Conservation (phyloP, 2,888 invertebrate genomes). For the Osedax fenrisi region DNA sequence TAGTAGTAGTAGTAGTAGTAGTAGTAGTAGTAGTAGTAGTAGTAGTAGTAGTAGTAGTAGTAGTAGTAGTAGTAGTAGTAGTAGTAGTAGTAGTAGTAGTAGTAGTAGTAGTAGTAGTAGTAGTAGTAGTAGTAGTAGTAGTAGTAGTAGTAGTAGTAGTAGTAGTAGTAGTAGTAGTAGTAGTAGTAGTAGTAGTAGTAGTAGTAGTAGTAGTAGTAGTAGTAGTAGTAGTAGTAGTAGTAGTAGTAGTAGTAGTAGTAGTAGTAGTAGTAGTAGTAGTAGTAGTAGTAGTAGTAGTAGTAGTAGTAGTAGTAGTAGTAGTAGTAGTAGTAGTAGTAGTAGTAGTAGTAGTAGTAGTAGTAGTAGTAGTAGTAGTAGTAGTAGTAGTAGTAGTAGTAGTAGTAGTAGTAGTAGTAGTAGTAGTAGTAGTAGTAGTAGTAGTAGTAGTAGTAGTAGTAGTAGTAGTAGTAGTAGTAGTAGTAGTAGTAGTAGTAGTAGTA, state of each 20-base stretch:
- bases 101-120: constrained; percentile 18
- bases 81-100: constrained; percentile 1
- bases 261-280: constrained; percentile 1
- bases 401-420: constrained; percentile 11
- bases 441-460: constrained; percentile 23
- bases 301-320: not conserved
- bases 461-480: constrained; percentile 22
- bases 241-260: constrained; percentile 13
- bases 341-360: constrained; percentile 2
- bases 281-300: constrained; percentile 18
- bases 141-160: constrained; percentile 20
- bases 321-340: constrained; percentile 20
- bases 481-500: constrained; percentile 21
- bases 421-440: constrained; percentile 10
- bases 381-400: constrained; percentile 6
- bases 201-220: constrained; percentile 6
- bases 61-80: constrained; percentile 13
- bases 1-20: constrained; percentile 17
- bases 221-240: constrained; percentile 11
- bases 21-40: constrained; percentile 6
- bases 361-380: constrained; percentile 17
- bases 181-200: constrained; percentile 17
- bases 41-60: constrained; percentile 11
- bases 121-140: not conserved
- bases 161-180: constrained; percentile 2